Percentiles rank a stretch among this genome's conserved stretches.
Evolutionary conservation across 2,113 vertebrate species (phyloP).

Genomic region (Cranoglanis bouderius): DNA sequence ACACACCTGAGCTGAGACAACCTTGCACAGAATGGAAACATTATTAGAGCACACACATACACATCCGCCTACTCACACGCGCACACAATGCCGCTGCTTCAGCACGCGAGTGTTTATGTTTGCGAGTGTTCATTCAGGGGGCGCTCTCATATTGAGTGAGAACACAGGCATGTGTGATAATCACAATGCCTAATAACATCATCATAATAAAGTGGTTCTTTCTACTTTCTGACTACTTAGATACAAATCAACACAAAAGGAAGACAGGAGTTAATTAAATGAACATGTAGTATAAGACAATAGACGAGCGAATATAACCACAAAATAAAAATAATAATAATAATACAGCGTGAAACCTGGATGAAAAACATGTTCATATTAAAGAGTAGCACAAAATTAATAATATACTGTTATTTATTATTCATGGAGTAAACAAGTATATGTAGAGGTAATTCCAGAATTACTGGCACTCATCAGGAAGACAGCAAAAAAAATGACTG

Average conservation of each 20-base stretch:
- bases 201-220: conserved; percentile 10
- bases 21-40: conserved; percentile 30
- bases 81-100: conserved; percentile 16
- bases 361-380: background rate
- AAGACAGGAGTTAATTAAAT: conserved; percentile 36
- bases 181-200: background rate
- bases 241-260: conserved; percentile 37
- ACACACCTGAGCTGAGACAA: conserved; percentile 56
- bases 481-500: background rate
- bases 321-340: background rate
- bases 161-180: conserved; percentile 12
- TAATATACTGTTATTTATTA: background rate
- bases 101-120: conserved; percentile 9
- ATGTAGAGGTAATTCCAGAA: background rate
- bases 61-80: background rate
- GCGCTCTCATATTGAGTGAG: background rate
- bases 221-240: conserved; percentile 37
- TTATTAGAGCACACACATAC: conserved; percentile 22
- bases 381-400: background rate
- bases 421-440: background rate
- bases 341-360: conserved; percentile 13
- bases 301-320: background rate
- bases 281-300: conserved; percentile 5
- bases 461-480: too few species aligned
- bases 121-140: conserved; percentile 26